A percentile compares a stretch with the other conserved stretches of the same genome.
These are phyloP conservation scores for Aradophagus sp. DNA, from an alignment of 1,140 invertebrate genomes.

Conservation along the genomic window DNA sequence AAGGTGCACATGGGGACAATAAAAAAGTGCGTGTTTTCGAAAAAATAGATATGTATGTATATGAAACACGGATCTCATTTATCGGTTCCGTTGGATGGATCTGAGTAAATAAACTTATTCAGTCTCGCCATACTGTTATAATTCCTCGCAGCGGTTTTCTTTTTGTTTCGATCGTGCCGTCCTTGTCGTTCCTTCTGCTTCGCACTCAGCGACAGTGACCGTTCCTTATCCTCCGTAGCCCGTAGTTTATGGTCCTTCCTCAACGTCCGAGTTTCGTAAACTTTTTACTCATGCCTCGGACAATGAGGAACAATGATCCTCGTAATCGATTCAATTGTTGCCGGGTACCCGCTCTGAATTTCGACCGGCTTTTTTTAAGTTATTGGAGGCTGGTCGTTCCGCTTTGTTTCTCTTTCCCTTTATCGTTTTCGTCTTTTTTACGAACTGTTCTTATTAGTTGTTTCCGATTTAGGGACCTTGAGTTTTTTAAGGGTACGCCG, in stretches of 20 bases:
- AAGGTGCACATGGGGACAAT: neutral
- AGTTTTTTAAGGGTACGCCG: conserved; percentile 37
- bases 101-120: conserved; percentile 18
- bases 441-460: conserved; percentile 28
- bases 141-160: conserved; percentile 17
- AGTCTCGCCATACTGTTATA: neutral
- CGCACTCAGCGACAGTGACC: neutral
- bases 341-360: conserved; percentile 36
- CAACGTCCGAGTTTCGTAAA: conserved; percentile 34
- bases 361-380: conserved; percentile 37
- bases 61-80: conserved; percentile 25
- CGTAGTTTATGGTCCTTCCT: conserved; percentile 31
- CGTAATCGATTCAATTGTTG: conserved; percentile 48
- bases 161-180: neutral
- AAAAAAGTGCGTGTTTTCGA: conserved; percentile 1
- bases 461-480: conserved; percentile 30
- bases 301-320: conserved; percentile 40
- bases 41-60: too few species aligned
- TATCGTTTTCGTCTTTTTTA: conserved; percentile 25
- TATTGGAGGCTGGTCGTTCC: conserved; percentile 10
- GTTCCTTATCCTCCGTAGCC: conserved; percentile 8
- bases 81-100: conserved; percentile 8
- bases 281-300: conserved; percentile 35
- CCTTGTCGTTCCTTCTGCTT: neutral
- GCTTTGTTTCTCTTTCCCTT: too few species aligned